Evolutionary conservation across 2,113 vertebrate genomes (phyloP), one percentile per base, ranked within the genome.

Genomic region (Sturnus vulgaris): DNA sequence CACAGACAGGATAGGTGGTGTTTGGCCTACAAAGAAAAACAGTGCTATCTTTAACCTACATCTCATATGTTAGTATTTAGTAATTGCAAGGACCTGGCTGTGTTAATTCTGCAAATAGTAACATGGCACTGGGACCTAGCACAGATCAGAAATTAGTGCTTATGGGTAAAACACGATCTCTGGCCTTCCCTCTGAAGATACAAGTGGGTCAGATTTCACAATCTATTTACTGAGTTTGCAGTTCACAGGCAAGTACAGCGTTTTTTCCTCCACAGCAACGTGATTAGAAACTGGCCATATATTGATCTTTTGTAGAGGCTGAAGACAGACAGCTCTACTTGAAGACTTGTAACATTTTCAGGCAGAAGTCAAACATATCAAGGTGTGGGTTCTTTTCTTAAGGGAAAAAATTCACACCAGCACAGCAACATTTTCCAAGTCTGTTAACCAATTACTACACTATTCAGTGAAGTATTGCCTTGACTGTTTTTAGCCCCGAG

Each of bases 1-100:
- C 40, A 81, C 35, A 78, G 71, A 76, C 4, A 14, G 33, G 27
- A 69, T 2, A 86, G 52, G n/a, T 50, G 61, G 25, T 35, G 20
- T 30, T 63, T 63, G 68, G 85, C 64, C 88, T 90, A 94, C 52
- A 78, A 59, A 78, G 80, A 56, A 94, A 97, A 96, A 64, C 73
- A 93, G 17, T 0, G 1, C 91, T 94, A 96, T 96, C 92, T 93
- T 88, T 90, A 96, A 96, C 93, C 90, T 96, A 93, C 69, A 94
- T 95, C 92, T 96, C 27, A 2, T 49, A 52, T 8, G 64, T 71
- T 78, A 91, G 76, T 80, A 77, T 94, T 95, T 86, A 75, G 68
- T 59, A 92, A 93, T 12, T 72, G 82, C 60, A 59, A 81, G 56
- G 92, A 91, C 64, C 60, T 84, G 72, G 82, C 56, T 69, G 49